Conservation (phyloP, 2,888 invertebrate species). For the Hanleya hanleyi region DNA sequence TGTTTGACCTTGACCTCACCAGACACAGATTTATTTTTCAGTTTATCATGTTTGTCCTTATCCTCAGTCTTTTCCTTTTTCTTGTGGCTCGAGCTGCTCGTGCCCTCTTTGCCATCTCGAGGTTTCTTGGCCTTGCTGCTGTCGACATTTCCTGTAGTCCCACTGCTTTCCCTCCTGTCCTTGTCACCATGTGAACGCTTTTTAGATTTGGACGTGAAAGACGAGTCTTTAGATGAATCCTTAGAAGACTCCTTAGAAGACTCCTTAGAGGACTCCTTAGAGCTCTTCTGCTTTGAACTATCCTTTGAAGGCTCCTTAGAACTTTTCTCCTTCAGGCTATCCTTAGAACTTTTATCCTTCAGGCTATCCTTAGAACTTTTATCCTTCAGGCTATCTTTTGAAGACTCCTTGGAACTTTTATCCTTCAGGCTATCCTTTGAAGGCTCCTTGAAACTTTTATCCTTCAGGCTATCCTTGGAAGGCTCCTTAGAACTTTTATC, state of each 20-base stretch:
- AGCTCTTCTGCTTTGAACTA: too few relatives aligned
- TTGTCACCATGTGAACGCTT: not conserved
- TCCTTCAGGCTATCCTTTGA: too few relatives aligned
- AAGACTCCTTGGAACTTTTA: too few relatives aligned
- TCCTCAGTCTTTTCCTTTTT: not conserved
- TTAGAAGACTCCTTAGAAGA: not conserved
- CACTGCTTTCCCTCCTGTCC: not conserved
- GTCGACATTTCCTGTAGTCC: not conserved
- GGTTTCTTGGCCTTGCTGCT: not conserved
- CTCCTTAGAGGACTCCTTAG: not conserved
- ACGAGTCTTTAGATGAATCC: not conserved
- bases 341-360: too few relatives aligned
- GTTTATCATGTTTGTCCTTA: too few relatives aligned
- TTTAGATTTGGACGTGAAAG: constrained; percentile 1
- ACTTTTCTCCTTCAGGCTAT: constrained; percentile 2
- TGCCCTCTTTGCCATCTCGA: not conserved
- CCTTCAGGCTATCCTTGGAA: too few relatives aligned
- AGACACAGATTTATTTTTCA: not conserved
- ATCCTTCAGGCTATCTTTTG: too few relatives aligned
- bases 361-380: too few relatives aligned
- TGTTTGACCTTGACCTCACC: not conserved
- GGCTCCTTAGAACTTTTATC: too few relatives aligned
- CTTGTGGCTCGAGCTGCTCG: not conserved
- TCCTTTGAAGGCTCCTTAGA: not conserved
- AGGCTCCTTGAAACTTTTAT: too few relatives aligned